Base-by-base conservation (phyloP, 2,888 invertebrate genomes). In the Leucoptera coffeella region DNA sequence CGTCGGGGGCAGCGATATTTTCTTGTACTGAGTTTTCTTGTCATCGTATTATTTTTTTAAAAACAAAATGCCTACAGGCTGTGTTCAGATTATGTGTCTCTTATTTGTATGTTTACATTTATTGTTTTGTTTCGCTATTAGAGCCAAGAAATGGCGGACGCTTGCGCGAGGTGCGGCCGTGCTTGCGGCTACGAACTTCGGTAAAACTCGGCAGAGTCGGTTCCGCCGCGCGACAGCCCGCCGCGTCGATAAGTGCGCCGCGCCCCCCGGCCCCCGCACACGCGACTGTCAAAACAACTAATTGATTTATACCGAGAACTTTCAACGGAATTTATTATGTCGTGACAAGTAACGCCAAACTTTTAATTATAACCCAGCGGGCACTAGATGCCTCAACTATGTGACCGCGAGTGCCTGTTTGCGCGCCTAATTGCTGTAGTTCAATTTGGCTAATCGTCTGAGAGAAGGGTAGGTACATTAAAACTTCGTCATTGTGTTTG, bases 291-390 rank as follows among this genome's bases (percentile, higher is more conserved):
- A 51, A 55, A 56, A 53, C 46, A 52, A 49, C 50, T 50, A 58
- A 62, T 60, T 61, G 55, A 60, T 61, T 60, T 47, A 48, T 44
- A 50, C 43, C 46, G 32, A 36, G 43, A 43, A 45, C 44, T 53
- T 47, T 40, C 32, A 34, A 39, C 35, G 33, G 30, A 31, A 27
- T 31, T 31, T 29, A 34, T 32, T 39, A 42, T 42, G 46, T 28
- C 27, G 37, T 31, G 36, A 43, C 45, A 42, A 45, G 41, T 31
- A 34, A 32, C 25, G 25, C 24, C 26, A 25, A 25, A 29, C 27
- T 28, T 17, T 28, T 24, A 15, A 22, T 27, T 22, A 22, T 22
- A 12, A 13, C 11, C 23, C 24, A 29, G n/a, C n/a, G n/a, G n/a
- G n/a, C n/a, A n/a, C n/a, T n/a, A n/a, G n/a, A n/a, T n/a, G n/a